phyloP scores from a whole-genome alignment of 2,888 invertebrate genomes.

The Desoria tigrina region DNA sequence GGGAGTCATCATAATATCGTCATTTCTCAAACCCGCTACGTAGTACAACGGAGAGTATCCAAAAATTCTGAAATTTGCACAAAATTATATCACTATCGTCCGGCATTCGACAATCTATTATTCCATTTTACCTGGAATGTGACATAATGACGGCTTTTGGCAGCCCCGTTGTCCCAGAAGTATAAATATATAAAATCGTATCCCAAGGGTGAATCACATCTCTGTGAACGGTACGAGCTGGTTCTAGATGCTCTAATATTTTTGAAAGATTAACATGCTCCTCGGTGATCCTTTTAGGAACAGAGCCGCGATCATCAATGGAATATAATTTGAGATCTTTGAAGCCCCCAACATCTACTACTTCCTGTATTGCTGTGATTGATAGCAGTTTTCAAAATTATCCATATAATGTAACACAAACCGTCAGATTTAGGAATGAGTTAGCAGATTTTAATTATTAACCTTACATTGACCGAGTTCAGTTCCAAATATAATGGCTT shows the following conservation, averaged over 20 bases:
- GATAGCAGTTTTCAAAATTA: neutral
- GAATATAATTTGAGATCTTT: constrained; percentile 20
- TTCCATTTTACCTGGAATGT: too few relatives aligned
- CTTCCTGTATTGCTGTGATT: constrained; percentile 33
- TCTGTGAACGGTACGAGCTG: neutral
- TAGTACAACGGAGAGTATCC: constrained; percentile 28
- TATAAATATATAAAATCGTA: constrained; percentile 89
- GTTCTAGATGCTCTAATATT: neutral
- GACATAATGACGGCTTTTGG: constrained; percentile 79
- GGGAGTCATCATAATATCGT: constrained; percentile 78
- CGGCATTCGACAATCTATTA: too few relatives aligned
- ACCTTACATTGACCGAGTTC: constrained; percentile 66
- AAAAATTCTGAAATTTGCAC: constrained; percentile 20
- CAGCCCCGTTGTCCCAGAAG: constrained; percentile 91
- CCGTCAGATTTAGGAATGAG: too few relatives aligned
- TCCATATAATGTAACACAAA: too few relatives aligned
- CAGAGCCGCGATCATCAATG: constrained; percentile 5
- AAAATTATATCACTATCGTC: too few relatives aligned
- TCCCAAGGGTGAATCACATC: constrained; percentile 58
- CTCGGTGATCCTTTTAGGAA: too few relatives aligned
- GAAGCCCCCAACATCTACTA: constrained; percentile 27
- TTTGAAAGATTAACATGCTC: constrained; percentile 4
- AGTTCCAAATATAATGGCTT: constrained; percentile 78
- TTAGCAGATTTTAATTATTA: too few relatives aligned
- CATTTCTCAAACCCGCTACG: constrained; percentile 65